These are phyloP conservation scores for Hylaeus volcanicus DNA, from an alignment of 1,140 invertebrate species.

Conservation along the genomic window DNA sequence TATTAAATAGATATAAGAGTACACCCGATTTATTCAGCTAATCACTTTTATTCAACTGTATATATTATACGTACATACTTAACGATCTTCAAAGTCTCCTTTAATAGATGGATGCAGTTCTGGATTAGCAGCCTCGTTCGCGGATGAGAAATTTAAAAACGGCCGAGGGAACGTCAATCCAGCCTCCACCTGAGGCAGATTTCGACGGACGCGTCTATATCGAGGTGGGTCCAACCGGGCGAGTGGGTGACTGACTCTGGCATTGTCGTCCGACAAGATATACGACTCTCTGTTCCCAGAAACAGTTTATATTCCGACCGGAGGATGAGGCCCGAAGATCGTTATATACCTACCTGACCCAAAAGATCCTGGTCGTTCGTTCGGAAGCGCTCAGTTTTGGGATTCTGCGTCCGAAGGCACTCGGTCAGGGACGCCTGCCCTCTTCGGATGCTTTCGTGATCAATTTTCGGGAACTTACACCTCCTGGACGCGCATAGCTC, in stretches of 20 bases:
- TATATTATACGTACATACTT: too few species aligned
- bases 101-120: neutral
- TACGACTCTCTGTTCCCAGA: constrained; percentile 78
- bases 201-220: constrained; percentile 62
- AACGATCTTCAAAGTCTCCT: too few species aligned
- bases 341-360: constrained; percentile 70
- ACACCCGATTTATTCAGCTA: too few species aligned
- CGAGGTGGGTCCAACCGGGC: constrained; percentile 66
- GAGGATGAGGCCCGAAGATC: constrained; percentile 67
- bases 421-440: constrained; percentile 66
- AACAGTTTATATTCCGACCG: constrained; percentile 78
- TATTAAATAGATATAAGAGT: too few species aligned
- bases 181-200: constrained; percentile 29
- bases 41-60: too few species aligned
- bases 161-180: constrained; percentile 25
- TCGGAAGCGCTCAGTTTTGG: constrained; percentile 68
- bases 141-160: constrained; percentile 22
- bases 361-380: constrained; percentile 53
- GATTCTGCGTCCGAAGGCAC: constrained; percentile 67
- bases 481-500: constrained; percentile 23
- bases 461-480: constrained; percentile 56
- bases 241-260: constrained; percentile 77
- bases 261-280: constrained; percentile 79
- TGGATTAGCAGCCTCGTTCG: neutral
- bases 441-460: constrained; percentile 34